These are phyloP conservation scores for Intellagama lesueurii DNA, from an alignment of 2,797 vertebrate genomes.

Conservation along the genomic window DNA sequence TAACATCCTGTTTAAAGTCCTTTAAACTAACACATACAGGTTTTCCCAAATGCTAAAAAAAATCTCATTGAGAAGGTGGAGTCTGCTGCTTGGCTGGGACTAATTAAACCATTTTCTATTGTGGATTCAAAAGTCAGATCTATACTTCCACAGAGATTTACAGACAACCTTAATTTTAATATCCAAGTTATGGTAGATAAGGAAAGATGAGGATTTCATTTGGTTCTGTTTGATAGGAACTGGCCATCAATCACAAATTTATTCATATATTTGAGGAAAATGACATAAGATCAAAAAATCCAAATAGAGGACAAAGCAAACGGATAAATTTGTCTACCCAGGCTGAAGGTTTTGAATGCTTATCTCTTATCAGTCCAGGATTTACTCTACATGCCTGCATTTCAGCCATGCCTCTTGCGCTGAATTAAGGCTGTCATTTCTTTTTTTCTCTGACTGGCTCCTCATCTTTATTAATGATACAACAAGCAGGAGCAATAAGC, in stretches of 20 bases:
- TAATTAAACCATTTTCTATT: constrained; percentile 31
- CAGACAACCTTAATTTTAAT: not conserved
- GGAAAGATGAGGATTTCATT: not conserved
- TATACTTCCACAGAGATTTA: not conserved
- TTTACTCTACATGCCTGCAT: not conserved
- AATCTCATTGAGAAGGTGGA: constrained; percentile 52
- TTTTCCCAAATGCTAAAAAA: not conserved
- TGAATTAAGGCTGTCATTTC: not conserved
- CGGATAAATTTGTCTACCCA: not conserved
- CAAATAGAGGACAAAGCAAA: not conserved
- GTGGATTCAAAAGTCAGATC: not conserved
- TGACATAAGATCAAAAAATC: not conserved
- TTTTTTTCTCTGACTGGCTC: not conserved
- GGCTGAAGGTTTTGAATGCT: not conserved
- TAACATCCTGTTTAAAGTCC: not conserved
- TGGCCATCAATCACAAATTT: not conserved
- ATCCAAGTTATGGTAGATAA: not conserved
- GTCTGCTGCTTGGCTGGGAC: constrained; percentile 22
- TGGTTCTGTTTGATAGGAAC: not conserved
- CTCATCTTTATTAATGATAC: not conserved
- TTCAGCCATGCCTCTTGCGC: not conserved
- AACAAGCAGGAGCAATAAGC: not conserved
- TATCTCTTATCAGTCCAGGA: not conserved
- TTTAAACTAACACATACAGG: constrained; percentile 53
- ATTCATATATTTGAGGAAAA: not conserved